Conservation (phyloP, 2,888 invertebrate genomes). For the Habrosyne pyritoides region DNA sequence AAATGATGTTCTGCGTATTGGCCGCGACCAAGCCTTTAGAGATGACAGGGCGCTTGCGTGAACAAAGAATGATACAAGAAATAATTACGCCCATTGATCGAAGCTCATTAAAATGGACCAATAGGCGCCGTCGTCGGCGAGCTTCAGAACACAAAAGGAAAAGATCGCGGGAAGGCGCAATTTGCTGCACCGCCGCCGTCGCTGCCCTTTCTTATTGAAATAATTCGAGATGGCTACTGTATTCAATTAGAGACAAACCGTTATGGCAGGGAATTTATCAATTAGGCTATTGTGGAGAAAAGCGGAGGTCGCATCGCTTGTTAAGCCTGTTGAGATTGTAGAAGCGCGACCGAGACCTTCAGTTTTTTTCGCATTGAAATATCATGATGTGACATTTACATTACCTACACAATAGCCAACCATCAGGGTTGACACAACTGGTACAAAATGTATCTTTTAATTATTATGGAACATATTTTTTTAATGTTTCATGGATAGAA, state of each 20-base stretch:
- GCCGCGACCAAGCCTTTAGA: conserved; percentile 47
- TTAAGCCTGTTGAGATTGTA: conserved; percentile 21
- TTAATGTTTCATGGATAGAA: too few species aligned
- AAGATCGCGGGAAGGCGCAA: conserved; percentile 60
- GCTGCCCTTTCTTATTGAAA: conserved; percentile 71
- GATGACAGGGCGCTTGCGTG: conserved; percentile 70
- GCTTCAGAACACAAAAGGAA: conserved; percentile 61
- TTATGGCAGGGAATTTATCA: conserved; percentile 59
- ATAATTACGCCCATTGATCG: conserved; percentile 82
- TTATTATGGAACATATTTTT: too few species aligned
- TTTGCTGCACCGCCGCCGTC: conserved; percentile 72
- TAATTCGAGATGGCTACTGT: conserved; percentile 64
- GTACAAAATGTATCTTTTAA: too few species aligned
- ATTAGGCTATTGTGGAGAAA: conserved; percentile 43
- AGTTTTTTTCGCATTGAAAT: neutral
- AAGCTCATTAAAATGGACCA: conserved; percentile 77
- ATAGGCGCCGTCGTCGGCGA: conserved; percentile 53
- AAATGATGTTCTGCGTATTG: conserved; percentile 45
- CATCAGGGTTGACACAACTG: neutral
- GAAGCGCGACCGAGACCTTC: conserved; percentile 2
- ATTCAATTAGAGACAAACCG: conserved; percentile 69
- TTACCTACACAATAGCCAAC: neutral
- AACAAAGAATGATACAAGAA: conserved; percentile 77
- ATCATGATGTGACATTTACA: neutral
- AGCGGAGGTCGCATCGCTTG: conserved; percentile 37